Conservation (phyloP, 2,888 invertebrate species). For the Elysia crispata region DNA sequence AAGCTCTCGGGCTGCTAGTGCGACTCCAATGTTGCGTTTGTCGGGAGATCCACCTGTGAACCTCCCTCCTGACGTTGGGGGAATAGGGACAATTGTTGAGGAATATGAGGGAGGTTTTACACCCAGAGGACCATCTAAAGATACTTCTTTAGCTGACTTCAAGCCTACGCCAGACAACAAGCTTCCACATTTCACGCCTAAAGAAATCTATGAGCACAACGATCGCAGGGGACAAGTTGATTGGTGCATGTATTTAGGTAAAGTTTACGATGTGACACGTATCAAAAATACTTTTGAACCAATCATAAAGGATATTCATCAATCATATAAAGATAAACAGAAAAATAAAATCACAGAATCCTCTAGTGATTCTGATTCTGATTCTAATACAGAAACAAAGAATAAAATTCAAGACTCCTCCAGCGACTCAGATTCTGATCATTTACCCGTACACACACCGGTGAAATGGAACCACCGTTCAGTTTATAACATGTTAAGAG, state of each 20-base stretch:
- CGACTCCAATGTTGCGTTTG: not conserved
- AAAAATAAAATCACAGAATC: not conserved
- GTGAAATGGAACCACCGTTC: not conserved
- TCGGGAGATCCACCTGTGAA: not conserved
- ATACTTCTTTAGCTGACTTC: not conserved
- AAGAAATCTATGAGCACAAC: slow-evolving; percentile 55
- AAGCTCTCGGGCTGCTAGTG: not conserved
- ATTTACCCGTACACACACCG: not conserved
- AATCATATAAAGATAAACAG: not conserved
- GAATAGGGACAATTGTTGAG: not conserved
- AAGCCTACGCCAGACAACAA: not conserved
- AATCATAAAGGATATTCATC: not conserved
- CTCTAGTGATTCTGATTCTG: no score
- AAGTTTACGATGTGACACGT: slow-evolving; percentile 50
- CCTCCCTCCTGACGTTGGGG: not conserved
- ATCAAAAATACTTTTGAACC: slow-evolving; percentile 25
- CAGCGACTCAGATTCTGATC: not conserved
- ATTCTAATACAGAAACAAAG: not conserved
- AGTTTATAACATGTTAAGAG: not conserved
- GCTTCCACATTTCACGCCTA: slow-evolving; percentile 47
- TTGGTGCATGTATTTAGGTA: slow-evolving; percentile 56
- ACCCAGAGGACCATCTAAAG: not conserved
- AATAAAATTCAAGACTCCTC: not conserved
- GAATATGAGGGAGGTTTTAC: slow-evolving; percentile 24
- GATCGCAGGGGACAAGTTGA: slow-evolving; percentile 38